These are phyloP conservation scores for Alcis repandata DNA, from an alignment of 2,888 invertebrate species.

Conservation along the genomic window DNA sequence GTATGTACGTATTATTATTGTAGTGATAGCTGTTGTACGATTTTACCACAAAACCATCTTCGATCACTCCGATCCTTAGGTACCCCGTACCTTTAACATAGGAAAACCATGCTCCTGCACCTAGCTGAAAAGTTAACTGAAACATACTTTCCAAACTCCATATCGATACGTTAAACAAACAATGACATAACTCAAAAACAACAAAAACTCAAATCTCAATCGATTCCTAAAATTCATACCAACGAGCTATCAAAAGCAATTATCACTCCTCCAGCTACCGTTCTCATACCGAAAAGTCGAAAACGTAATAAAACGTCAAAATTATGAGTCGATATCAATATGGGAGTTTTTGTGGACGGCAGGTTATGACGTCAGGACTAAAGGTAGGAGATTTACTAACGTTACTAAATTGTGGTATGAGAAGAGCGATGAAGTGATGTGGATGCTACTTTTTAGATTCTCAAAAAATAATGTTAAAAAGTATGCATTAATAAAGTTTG, in stretches of 20 bases:
- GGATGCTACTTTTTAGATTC: conserved; percentile 48
- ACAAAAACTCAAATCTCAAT: conserved; percentile 23
- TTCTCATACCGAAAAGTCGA: conserved; percentile 53
- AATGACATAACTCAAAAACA: conserved; percentile 26
- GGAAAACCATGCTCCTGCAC: too few species aligned
- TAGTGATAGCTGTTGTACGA: too few species aligned
- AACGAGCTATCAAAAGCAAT: conserved; percentile 43
- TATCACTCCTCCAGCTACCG: conserved; percentile 58
- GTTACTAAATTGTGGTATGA: conserved; percentile 25
- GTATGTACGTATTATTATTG: too few species aligned
- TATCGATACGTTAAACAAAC: conserved; percentile 7
- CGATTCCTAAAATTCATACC: conserved; percentile 42
- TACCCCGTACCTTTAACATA: too few species aligned
- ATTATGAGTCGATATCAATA: conserved; percentile 66
- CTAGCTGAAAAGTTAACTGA: not conserved
- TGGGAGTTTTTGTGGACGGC: conserved; percentile 50
- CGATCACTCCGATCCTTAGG: too few species aligned
- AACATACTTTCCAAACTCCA: not conserved
- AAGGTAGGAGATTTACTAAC: conserved; percentile 49
- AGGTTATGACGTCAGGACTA: conserved; percentile 55
- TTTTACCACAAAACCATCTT: too few species aligned
- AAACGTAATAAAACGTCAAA: conserved; percentile 59
- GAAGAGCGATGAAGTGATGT: conserved; percentile 41
- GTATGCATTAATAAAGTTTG: too few species aligned
- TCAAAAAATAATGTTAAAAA: too few species aligned